Evolutionary conservation across 37 sponge, comb jelly and placozoan species (phyloP).

Genomic region (Halichondria panicea): DNA sequence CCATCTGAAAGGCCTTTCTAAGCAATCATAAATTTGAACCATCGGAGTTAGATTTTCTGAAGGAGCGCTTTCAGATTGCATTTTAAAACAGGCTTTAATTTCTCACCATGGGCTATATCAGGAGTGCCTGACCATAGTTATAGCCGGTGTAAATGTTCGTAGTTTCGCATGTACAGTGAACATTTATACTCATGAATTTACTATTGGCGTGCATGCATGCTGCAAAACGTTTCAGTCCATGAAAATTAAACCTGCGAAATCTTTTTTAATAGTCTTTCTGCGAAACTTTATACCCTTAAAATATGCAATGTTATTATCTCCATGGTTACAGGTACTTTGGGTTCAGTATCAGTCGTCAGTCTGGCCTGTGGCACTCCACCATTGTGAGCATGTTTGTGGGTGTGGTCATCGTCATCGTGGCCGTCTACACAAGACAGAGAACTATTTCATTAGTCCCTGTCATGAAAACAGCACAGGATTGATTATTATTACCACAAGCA

Average conservation of each 20-base stretch:
- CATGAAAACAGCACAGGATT: constrained; percentile 32
- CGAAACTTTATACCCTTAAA: neutral
- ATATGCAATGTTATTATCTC: neutral
- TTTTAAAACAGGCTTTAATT: too few species aligned
- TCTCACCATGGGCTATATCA: too few species aligned
- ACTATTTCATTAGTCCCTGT: constrained; percentile 29
- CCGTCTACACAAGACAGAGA: constrained; percentile 65
- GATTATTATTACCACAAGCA: too few species aligned
- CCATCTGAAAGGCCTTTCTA: too few species aligned
- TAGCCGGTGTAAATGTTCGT: too few species aligned
- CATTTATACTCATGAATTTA: neutral
- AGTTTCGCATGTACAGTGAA: too few species aligned
- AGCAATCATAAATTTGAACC: too few species aligned
- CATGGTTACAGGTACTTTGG: constrained; percentile 45
- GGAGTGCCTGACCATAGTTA: too few species aligned
- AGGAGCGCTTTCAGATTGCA: too few species aligned
- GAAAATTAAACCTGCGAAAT: too few species aligned
- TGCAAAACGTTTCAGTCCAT: neutral
- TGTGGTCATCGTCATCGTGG: constrained; percentile 59
- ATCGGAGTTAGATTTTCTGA: too few species aligned
- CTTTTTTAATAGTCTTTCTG: neutral
- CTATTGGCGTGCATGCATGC: neutral
- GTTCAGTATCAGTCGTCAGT: constrained; percentile 27
- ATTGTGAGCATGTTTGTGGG: constrained; percentile 61
- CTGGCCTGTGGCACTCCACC: constrained; percentile 73